Evolutionary conservation across 1,140 invertebrate species (phyloP).

Genomic region (Bombus terrestris): DNA sequence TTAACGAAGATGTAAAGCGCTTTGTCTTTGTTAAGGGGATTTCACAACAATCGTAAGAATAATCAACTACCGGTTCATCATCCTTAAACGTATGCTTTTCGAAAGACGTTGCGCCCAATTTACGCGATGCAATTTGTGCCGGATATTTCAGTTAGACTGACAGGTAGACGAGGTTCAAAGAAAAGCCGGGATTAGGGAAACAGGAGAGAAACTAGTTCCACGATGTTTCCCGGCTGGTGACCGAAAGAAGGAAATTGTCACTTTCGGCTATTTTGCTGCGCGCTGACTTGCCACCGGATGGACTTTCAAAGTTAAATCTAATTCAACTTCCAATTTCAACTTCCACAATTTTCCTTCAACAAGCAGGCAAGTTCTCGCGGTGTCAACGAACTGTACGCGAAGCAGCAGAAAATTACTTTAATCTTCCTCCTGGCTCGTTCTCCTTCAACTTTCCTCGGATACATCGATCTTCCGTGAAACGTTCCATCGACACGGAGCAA

Average conservation of each 20-base stretch:
- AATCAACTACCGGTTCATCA: neutral
- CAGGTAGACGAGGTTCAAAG: neutral
- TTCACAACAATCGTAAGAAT: neutral
- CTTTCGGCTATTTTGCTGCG: slow-evolving; percentile 25
- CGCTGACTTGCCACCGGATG: slow-evolving; percentile 2
- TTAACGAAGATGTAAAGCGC: neutral
- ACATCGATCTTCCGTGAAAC: neutral
- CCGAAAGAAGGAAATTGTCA: slow-evolving; percentile 39
- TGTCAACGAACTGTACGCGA: slow-evolving; percentile 23
- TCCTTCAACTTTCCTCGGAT: neutral
- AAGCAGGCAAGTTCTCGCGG: slow-evolving; percentile 14
- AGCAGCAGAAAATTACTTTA: slow-evolving; percentile 34
- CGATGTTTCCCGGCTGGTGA: slow-evolving; percentile 18
- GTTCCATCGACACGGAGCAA: too few species aligned
- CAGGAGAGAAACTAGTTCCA: neutral
- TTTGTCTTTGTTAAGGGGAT: neutral
- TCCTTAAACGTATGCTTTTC: neutral
- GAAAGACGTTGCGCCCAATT: too few species aligned
- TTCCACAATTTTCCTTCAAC: slow-evolving; percentile 39
- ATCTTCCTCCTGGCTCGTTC: neutral
- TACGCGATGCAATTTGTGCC: neutral
- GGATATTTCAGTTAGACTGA: neutral
- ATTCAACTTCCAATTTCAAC: slow-evolving; percentile 46
- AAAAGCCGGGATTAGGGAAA: neutral
- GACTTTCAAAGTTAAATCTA: slow-evolving; percentile 45